phyloP scores from a whole-genome alignment of 2,888 invertebrate genomes.

The Chironomus tentans region DNA sequence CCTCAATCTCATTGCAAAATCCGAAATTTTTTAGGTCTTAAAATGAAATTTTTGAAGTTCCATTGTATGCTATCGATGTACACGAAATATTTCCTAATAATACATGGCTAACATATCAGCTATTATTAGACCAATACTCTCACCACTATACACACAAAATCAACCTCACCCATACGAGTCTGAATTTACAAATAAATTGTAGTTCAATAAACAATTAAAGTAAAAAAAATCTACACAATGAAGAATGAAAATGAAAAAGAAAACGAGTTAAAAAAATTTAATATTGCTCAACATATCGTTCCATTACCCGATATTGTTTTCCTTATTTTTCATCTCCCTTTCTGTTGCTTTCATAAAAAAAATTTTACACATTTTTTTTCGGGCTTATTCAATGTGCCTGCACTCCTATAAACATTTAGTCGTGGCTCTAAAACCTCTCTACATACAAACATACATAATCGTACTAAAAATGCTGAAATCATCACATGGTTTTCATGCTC shows the following conservation, averaged over 20 bases:
- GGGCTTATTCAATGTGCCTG: background rate
- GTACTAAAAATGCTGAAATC: conserved; percentile 14
- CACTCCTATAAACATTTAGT: background rate
- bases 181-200: too few relatives aligned
- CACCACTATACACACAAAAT: too few relatives aligned
- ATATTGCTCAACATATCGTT: background rate
- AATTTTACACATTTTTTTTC: background rate
- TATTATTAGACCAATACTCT: too few relatives aligned
- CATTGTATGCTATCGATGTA: too few relatives aligned
- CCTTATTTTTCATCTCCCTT: background rate
- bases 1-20: too few relatives aligned
- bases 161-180: too few relatives aligned
- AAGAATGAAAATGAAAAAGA: background rate
- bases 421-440: background rate
- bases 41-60: too few relatives aligned
- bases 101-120: too few relatives aligned
- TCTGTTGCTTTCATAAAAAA: background rate
- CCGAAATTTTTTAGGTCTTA: too few relatives aligned
- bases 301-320: conserved; percentile 19
- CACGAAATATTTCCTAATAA: too few relatives aligned
- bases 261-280: background rate
- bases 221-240: background rate
- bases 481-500: conserved; percentile 20
- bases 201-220: too few relatives aligned
- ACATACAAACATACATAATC: background rate